Percentiles rank a stretch among this genome's conserved stretches.
These are phyloP conservation scores for Burhinus bistriatus DNA, from an alignment of 2,113 vertebrate genomes.

Conservation along the genomic window DNA sequence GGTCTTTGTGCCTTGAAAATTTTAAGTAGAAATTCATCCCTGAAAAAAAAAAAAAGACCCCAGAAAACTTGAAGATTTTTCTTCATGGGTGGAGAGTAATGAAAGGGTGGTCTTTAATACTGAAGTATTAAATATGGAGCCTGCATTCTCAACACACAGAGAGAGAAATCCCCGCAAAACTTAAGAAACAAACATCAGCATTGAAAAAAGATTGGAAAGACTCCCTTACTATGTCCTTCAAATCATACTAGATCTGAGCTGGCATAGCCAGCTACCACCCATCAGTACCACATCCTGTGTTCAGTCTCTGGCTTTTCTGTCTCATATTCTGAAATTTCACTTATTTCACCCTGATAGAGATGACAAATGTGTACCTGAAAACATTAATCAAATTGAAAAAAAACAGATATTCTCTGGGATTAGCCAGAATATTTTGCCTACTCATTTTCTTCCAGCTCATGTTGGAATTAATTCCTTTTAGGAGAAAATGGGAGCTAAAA, in stretches of 20 bases:
- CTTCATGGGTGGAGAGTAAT: background rate
- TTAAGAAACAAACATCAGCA: background rate
- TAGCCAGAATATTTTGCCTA: background rate
- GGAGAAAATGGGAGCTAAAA: background rate
- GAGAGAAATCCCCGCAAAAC: background rate
- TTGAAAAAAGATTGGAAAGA: background rate
- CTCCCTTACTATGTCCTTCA: background rate
- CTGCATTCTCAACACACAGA: background rate
- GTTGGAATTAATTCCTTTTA: background rate
- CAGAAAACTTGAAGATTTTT: background rate
- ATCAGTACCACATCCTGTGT: background rate
- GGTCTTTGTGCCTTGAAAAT: background rate
- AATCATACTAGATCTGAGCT: background rate
- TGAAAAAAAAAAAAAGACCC: background rate
- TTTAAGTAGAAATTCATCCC: background rate
- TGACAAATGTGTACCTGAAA: background rate
- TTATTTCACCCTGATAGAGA: background rate
- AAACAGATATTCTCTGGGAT: background rate
- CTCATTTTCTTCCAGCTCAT: background rate
- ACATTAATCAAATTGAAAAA: background rate
- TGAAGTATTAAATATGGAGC: background rate
- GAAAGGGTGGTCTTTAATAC: background rate
- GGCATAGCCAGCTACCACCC: background rate
- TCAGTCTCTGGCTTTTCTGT: background rate
- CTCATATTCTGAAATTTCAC: background rate